Percentiles rank a stretch among this genome's conserved stretches.
Evolutionary conservation across 2,113 vertebrate genomes (phyloP).

Genomic region (Takifugu flavidus): DNA sequence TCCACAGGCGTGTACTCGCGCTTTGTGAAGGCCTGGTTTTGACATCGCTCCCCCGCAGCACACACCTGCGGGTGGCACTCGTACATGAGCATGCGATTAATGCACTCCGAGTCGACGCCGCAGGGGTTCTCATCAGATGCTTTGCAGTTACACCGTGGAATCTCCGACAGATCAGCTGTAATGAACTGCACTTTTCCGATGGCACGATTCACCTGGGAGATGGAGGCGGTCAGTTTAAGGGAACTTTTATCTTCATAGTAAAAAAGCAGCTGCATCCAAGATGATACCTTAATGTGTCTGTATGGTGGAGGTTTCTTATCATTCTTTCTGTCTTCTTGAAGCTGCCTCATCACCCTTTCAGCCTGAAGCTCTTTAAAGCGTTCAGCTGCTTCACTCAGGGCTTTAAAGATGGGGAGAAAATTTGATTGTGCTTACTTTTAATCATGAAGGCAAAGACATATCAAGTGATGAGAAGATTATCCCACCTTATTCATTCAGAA

Average conservation of each 20-base stretch:
- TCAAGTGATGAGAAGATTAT: no score
- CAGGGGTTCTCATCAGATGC: constrained; percentile 91
- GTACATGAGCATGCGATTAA: constrained; percentile 97
- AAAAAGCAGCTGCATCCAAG: neutral
- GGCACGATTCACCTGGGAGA: constrained; percentile 85
- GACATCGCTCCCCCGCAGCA: constrained; percentile 86
- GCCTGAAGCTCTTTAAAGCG: constrained; percentile 91
- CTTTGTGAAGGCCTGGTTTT: constrained; percentile 96
- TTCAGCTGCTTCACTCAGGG: constrained; percentile 89
- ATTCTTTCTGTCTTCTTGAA: constrained; percentile 94
- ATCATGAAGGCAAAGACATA: no score
- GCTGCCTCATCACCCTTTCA: constrained; percentile 92
- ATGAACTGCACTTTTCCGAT: constrained; percentile 96
- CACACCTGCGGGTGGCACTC: constrained; percentile 96
- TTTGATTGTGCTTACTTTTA: no score
- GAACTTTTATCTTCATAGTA: neutral
- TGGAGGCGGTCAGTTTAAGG: neutral
- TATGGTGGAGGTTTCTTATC: constrained; percentile 98
- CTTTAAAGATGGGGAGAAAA: constrained; percentile 59
- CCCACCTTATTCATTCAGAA: no score
- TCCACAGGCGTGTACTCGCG: constrained; percentile 91
- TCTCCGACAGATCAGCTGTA: constrained; percentile 92
- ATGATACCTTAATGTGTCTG: constrained; percentile 88
- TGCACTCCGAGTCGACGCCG: constrained; percentile 93
- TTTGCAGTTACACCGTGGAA: constrained; percentile 96